Evolutionary conservation across 2,797 vertebrate species (phyloP), one percentile per base, ranked within the genome.

Genomic region (Trematomus bernacchii): DNA sequence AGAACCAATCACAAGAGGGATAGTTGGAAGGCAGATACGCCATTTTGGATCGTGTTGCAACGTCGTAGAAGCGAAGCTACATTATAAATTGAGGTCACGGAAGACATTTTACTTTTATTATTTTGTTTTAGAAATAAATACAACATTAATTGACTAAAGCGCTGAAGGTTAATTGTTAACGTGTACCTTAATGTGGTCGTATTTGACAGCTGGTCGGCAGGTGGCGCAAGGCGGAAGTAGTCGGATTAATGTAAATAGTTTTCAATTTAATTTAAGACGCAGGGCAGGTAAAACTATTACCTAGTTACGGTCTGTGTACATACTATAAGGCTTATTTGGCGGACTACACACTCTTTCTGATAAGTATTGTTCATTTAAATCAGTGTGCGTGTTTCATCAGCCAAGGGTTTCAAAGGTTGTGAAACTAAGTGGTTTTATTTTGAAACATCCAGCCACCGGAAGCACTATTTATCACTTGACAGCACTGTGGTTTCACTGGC

Each of bases 11-110:
- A 40, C 1, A 76, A 11, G 3, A 8, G 1, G 2, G 66, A 0
- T 92, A 82, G 76, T 87, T 92, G 70, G 42, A 16, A 42, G 3
- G 86, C 6, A 51, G 30, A 14, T 72, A 14, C 86, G 90, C 92
- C 94, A 94, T 95, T 91, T 95, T 92, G 84, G 66, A 33, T 52
- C 4, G 18, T 37, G 27, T 21, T 33, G 27, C 1, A 73, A 85
- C 77, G 82, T 84, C 5, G 30, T n/a, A 66, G 2, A 9, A 21
- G 65, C 27, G 58, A 51, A 4, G 23, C 10, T 1, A 33, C 12
- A 3, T 42, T 51, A 2, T n/a, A 9, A 62, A 42, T 44, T 33
- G 0, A 48, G 16, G 75, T 18, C 16, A 70, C 19, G 2, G 15
- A 40, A 46, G 2, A 30, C 4, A 14, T 33, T 64, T 5, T 6